A percentile compares a stretch with the other conserved stretches of the same genome.
These are phyloP conservation scores for Osmoderma eremita DNA, from an alignment of 2,888 invertebrate genomes.

Conservation along the genomic window DNA sequence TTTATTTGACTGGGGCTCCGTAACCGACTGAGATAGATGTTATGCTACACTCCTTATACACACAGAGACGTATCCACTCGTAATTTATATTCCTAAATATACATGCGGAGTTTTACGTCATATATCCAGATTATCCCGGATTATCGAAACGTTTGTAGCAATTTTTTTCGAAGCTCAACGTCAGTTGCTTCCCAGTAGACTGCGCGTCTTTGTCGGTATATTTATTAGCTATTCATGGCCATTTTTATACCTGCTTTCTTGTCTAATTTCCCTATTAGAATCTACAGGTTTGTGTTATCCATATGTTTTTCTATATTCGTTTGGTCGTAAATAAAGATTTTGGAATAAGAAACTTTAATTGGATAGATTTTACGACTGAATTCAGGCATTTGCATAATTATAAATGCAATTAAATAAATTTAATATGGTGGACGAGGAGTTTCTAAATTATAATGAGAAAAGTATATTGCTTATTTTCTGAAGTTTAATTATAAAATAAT, in stretches of 20 bases:
- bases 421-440: too few relatives aligned
- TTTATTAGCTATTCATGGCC: constrained; percentile 27
- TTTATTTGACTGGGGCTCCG: constrained; percentile 56
- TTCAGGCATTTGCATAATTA: too few relatives aligned
- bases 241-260: not conserved
- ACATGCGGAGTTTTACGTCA: constrained; percentile 35
- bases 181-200: too few relatives aligned
- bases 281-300: not conserved
- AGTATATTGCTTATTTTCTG: too few relatives aligned
- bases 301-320: not conserved
- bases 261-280: not conserved
- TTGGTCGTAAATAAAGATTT: constrained; percentile 16
- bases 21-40: constrained; percentile 44
- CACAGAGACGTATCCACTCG: not conserved
- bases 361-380: too few relatives aligned
- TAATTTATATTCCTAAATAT: constrained; percentile 26
- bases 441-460: too few relatives aligned
- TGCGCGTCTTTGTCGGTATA: constrained; percentile 19
- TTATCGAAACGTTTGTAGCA: too few relatives aligned
- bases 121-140: constrained; percentile 38
- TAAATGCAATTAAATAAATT: too few relatives aligned
- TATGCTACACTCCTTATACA: constrained; percentile 39
- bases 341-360: too few relatives aligned
- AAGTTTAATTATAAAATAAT: too few relatives aligned
- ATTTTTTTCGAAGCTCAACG: too few relatives aligned